A percentile compares a stretch with the other conserved stretches of the same genome.
Evolutionary conservation across 2,797 vertebrate genomes (phyloP).

Genomic region (Mus minutoides): DNA sequence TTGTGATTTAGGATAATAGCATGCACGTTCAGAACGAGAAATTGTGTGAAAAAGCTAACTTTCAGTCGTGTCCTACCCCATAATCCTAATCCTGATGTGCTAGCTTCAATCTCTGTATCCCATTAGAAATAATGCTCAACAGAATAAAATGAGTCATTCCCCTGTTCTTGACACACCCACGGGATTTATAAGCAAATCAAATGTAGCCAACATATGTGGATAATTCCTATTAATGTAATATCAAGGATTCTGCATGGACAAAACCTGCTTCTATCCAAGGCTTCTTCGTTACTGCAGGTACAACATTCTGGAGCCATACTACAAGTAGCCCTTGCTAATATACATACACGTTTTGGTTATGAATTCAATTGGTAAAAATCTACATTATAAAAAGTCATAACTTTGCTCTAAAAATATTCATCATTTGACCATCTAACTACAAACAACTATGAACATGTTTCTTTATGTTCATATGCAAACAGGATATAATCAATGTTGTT

Average conservation of each 20-base stretch:
- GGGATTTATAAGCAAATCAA: neutral
- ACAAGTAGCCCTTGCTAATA: neutral
- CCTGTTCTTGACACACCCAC: neutral
- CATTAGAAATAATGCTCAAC: neutral
- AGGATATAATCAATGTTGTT: neutral
- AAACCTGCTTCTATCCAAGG: neutral
- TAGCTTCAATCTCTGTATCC: neutral
- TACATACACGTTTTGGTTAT: neutral
- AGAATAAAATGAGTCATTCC: neutral
- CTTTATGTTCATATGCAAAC: constrained; percentile 45
- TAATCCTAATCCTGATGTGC: neutral
- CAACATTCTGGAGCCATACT: neutral
- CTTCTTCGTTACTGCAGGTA: neutral
- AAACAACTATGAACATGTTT: neutral
- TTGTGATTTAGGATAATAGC: constrained; percentile 75
- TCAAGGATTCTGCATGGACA: neutral
- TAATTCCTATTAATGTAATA: neutral
- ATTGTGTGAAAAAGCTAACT: constrained; percentile 42
- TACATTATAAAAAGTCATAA: neutral
- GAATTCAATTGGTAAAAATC: neutral
- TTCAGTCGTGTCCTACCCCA: constrained; percentile 40
- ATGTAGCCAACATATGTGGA: neutral
- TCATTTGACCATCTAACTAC: neutral
- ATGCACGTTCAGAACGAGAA: constrained; percentile 52
- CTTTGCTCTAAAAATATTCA: constrained; percentile 32